phyloP scores from a whole-genome alignment of 2,888 invertebrate genomes.

The Lasioglossum morio region DNA sequence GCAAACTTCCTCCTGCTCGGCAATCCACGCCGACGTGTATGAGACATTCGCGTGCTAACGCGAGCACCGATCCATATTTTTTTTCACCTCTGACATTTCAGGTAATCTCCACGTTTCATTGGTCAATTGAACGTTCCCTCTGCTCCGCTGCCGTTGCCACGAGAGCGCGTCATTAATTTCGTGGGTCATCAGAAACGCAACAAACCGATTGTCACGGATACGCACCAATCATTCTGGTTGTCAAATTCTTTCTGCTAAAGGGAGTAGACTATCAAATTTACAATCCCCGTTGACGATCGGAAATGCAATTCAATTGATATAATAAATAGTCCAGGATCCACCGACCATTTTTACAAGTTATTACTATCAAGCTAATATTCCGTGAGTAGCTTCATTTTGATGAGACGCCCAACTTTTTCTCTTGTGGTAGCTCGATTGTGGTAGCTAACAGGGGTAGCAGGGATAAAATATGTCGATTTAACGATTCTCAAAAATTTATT shows the following conservation, averaged over 20 bases:
- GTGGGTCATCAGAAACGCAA: slow-evolving; percentile 51
- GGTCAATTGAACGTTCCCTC: slow-evolving; percentile 48
- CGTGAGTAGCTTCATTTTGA: too few relatives aligned
- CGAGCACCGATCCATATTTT: slow-evolving; percentile 30
- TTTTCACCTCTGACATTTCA: slow-evolving; percentile 51
- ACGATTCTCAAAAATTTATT: too few relatives aligned
- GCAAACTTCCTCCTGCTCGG: slow-evolving; percentile 12
- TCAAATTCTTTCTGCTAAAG: slow-evolving; percentile 30
- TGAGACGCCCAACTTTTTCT: too few relatives aligned
- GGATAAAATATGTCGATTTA: too few relatives aligned
- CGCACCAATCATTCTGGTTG: slow-evolving; percentile 43
- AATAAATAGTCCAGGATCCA: too few relatives aligned
- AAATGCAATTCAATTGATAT: slow-evolving; percentile 45
- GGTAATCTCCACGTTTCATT: slow-evolving; percentile 49
- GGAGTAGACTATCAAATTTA: slow-evolving; percentile 62
- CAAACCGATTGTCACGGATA: slow-evolving; percentile 33
- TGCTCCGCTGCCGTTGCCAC: slow-evolving; percentile 49
- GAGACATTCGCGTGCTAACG: slow-evolving; percentile 22
- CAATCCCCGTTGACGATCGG: slow-evolving; percentile 50
- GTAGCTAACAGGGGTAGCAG: too few relatives aligned
- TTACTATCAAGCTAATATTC: too few relatives aligned
- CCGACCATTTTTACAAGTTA: too few relatives aligned
- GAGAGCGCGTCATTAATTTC: slow-evolving; percentile 62
- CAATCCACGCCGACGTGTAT: background rate
- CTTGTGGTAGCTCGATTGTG: too few relatives aligned